Evolutionary conservation across 2,888 invertebrate species (phyloP).

Genomic region (Papilio demoleus): DNA sequence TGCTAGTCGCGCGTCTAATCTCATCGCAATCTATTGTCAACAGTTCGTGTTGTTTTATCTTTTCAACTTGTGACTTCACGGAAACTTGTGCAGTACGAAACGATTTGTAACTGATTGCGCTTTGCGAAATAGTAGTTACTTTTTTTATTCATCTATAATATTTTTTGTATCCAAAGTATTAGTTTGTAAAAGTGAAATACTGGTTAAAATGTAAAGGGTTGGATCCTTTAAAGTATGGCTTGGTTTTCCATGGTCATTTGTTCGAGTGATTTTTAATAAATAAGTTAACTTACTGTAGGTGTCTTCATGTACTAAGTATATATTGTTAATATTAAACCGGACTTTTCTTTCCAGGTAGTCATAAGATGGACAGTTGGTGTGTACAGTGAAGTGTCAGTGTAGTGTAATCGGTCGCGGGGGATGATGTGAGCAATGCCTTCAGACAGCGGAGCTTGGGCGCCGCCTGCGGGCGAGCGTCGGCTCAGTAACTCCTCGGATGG

Average conservation of each 20-base stretch:
- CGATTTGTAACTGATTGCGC: conserved; percentile 16
- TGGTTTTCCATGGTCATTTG: too few relatives aligned
- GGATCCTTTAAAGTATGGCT: too few relatives aligned
- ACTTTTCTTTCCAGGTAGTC: conserved; percentile 63
- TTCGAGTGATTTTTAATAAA: too few relatives aligned
- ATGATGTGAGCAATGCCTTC: conserved; percentile 79
- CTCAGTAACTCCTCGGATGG: conserved; percentile 81
- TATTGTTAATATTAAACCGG: neutral
- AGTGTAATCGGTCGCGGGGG: conserved; percentile 41
- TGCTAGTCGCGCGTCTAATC: conserved; percentile 28
- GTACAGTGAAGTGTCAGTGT: conserved; percentile 61
- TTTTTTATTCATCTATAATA: too few relatives aligned
- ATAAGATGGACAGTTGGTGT: conserved; percentile 61
- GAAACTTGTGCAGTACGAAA: conserved; percentile 13
- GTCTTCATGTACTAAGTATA: too few relatives aligned
- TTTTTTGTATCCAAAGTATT: too few relatives aligned
- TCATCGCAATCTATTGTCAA: conserved; percentile 41
- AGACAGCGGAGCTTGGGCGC: conserved; percentile 79
- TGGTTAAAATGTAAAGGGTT: too few relatives aligned
- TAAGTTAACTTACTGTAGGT: too few relatives aligned
- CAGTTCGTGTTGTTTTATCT: conserved; percentile 39
- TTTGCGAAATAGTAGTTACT: neutral
- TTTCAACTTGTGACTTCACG: conserved; percentile 31
- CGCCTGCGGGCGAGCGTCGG: conserved; percentile 77
- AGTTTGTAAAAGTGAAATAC: too few relatives aligned